Evolutionary conservation across 2,888 invertebrate species (phyloP).

Genomic region (Tiliacea citrago): DNA sequence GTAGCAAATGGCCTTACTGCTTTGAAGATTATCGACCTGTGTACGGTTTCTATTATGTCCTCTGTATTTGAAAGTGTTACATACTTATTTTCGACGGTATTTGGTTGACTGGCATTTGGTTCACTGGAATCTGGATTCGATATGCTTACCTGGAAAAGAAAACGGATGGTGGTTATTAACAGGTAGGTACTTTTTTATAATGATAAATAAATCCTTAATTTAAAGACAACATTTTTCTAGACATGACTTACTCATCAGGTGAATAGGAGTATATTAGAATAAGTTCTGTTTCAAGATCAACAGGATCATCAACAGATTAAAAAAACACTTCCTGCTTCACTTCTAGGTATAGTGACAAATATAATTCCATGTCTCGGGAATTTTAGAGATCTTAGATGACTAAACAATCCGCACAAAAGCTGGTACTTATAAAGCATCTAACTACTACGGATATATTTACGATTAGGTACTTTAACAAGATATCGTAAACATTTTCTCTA

Average conservation of each 20-base stretch:
- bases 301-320: background rate
- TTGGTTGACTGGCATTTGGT: background rate
- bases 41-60: conserved; percentile 24
- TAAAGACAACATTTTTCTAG: background rate
- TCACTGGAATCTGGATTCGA: conserved; percentile 1
- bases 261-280: background rate
- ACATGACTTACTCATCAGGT: background rate
- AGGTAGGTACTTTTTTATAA: background rate
- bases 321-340: conserved; percentile 15
- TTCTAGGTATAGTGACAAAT: conserved; percentile 18
- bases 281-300: conserved; percentile 21
- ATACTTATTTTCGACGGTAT: conserved; percentile 21
- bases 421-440: background rate
- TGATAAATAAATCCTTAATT: background rate
- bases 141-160: conserved; percentile 51
- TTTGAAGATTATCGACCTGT: conserved; percentile 44
- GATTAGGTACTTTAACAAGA: conserved; percentile 8
- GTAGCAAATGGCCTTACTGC: conserved; percentile 36
- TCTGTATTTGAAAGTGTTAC: conserved; percentile 22
- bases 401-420: conserved; percentile 4
- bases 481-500: conserved; percentile 27
- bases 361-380: background rate
- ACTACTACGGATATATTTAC: background rate
- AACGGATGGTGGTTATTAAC: conserved; percentile 4
- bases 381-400: conserved; percentile 34